Percentiles rank a stretch among this genome's conserved stretches.
Evolutionary conservation across 1,140 invertebrate genomes (phyloP).

Genomic region (Camponotus pennsylvanicus): DNA sequence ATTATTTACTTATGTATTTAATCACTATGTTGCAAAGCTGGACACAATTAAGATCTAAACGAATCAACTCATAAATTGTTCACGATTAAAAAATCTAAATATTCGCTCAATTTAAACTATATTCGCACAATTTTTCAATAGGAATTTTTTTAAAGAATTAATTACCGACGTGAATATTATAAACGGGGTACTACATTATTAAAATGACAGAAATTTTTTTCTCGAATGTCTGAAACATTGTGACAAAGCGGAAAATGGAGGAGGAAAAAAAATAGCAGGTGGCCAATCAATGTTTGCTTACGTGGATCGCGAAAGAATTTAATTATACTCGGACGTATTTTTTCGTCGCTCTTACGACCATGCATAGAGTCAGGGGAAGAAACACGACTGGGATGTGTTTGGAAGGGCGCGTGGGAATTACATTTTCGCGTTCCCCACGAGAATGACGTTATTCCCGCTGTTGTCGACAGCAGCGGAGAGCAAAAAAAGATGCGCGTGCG

Average conservation of each 20-base stretch:
- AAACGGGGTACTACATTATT: constrained; percentile 29
- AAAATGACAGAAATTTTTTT: constrained; percentile 48
- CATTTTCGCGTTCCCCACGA: constrained; percentile 60
- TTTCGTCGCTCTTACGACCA: constrained; percentile 45
- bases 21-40: not conserved
- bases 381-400: not conserved
- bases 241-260: constrained; percentile 37
- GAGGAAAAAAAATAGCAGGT: constrained; percentile 57
- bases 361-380: constrained; percentile 25
- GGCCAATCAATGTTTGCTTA: constrained; percentile 62
- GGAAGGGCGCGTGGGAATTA: constrained; percentile 54
- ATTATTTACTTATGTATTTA: not conserved
- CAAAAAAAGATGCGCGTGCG: constrained; percentile 43
- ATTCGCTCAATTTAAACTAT: not conserved
- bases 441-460: constrained; percentile 40
- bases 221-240: constrained; percentile 58
- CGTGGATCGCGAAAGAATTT: constrained; percentile 62
- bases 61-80: constrained; percentile 26
- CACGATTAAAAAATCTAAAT: not conserved
- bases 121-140: constrained; percentile 18
- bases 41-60: not conserved
- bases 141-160: constrained; percentile 48
- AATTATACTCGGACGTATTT: constrained; percentile 61
- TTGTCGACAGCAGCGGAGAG: constrained; percentile 33
- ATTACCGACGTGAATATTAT: constrained; percentile 22